Base-by-base conservation (phyloP, 2,797 vertebrate genomes). In the Myotis pilosus region DNA sequence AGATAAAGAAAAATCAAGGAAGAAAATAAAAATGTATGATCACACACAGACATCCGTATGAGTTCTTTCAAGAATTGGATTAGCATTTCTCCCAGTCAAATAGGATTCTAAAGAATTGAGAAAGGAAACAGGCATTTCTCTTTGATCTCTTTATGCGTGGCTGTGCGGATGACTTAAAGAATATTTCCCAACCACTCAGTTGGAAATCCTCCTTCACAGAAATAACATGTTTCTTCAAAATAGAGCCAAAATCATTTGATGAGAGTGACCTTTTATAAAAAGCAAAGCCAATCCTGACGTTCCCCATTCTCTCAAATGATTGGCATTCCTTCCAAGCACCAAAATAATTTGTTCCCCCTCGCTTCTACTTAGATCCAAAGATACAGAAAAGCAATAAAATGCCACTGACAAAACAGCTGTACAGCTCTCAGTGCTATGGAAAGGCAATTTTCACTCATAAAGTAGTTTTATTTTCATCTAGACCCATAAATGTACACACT, bases 191-290 rank as follows among this genome's bases (percentile, higher is more conserved):
- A 23, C 30, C 44, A 44, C 66, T 95, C 41, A 25, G 49, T 22
- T 80, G 47, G 55, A 89, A 69, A 78, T 72, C 10, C 16, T 94
- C 76, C 86, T 83, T 80, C 28, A 76, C 8, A 41, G 81, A 97
- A 95, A 78, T 38, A 86, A n/a, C 28, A 55, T 22, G 7, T 87
- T 91, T 68, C 47, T 95, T 92, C 36, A 89, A 94, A 93, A 88
- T 16, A 79, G n/a, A 80, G 33, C 79, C 30, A 16, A 89, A 72
- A 71, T 87, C 49, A 69, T 22, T 89, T 64, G 28, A 91, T 69
- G 22, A 94, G 20, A 68, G 4, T 76, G 85, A 89, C 23, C 17
- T 88, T 93, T 96, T 71, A 55, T 57, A 62, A 91, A 95, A 78
- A 76, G 10, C 15, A 83, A 87, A 69, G 69, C 30, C 62, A 71